Percentiles rank a stretch among this genome's conserved stretches.
These are phyloP conservation scores for Bubalus kerabau DNA, from an alignment of 2,113 vertebrate species.

Conservation along the genomic window DNA sequence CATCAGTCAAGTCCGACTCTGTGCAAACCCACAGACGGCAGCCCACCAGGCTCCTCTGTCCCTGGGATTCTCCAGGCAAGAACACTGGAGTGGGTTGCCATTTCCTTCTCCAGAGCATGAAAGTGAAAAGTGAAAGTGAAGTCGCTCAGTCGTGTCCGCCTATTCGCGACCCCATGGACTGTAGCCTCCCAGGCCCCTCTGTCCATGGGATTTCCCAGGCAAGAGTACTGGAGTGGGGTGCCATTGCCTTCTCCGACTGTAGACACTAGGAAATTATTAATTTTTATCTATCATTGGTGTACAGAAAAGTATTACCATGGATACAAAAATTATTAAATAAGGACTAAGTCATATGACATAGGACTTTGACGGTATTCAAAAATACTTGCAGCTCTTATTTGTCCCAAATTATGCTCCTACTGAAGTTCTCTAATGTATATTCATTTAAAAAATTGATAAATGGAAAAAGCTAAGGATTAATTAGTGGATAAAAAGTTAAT, in stretches of 20 bases:
- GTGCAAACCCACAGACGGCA: no score
- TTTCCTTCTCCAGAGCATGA: no score
- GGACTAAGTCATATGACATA: neutral
- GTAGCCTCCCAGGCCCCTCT: no score
- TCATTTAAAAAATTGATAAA: conserved; percentile 11
- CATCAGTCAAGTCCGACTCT: no score
- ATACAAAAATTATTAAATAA: neutral
- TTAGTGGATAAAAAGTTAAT: neutral
- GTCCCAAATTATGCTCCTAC: neutral
- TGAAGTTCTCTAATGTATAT: neutral
- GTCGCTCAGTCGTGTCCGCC: no score
- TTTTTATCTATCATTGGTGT: neutral
- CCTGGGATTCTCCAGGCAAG: no score
- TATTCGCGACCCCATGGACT: no score
- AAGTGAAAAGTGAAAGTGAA: no score
- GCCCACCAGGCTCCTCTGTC: no score
- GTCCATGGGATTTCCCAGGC: no score
- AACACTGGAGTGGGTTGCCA: no score
- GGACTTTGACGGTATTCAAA: neutral
- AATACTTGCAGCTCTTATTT: neutral
- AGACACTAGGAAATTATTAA: neutral
- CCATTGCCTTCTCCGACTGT: neutral
- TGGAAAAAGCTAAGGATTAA: conserved; percentile 4
- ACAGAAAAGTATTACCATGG: neutral
- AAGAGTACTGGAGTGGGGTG: no score